A percentile compares a stretch with the other conserved stretches of the same genome.
Conservation (phyloP, 2,113 vertebrate genomes). For the Dryoscopus gambensis region DNA sequence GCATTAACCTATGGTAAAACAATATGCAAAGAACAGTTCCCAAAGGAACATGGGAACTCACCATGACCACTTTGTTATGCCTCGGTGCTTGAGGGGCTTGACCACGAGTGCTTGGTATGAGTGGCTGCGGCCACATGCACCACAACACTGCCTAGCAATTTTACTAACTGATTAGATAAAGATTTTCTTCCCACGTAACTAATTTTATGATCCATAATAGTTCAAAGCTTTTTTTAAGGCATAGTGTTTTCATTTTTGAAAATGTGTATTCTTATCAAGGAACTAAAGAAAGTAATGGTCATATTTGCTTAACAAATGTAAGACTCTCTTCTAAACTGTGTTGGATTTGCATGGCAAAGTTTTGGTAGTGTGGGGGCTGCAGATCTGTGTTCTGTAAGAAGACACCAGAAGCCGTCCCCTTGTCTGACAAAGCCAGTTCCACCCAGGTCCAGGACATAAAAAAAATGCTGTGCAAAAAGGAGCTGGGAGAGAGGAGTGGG, state of each 20-base stretch:
- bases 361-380: not conserved
- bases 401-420: not conserved
- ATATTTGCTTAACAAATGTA: not conserved
- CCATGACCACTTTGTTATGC: too few species aligned
- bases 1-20: too few species aligned
- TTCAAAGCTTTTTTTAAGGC: not conserved
- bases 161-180: too few species aligned
- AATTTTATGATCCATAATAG: too few species aligned
- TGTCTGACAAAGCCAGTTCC: not conserved
- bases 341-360: not conserved
- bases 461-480: not conserved
- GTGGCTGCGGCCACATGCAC: too few species aligned
- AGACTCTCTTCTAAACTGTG: not conserved
- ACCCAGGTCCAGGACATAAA: not conserved
- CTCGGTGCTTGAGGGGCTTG: too few species aligned
- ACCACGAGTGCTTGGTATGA: too few species aligned
- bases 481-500: not conserved
- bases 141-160: too few species aligned
- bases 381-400: not conserved
- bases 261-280: not conserved
- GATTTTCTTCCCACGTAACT: too few species aligned
- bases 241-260: not conserved
- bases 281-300: not conserved
- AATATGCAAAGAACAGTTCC: too few species aligned
- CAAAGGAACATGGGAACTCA: too few species aligned